Base-by-base conservation (phyloP, 2,113 vertebrate genomes). In the Scalopus aquaticus region DNA sequence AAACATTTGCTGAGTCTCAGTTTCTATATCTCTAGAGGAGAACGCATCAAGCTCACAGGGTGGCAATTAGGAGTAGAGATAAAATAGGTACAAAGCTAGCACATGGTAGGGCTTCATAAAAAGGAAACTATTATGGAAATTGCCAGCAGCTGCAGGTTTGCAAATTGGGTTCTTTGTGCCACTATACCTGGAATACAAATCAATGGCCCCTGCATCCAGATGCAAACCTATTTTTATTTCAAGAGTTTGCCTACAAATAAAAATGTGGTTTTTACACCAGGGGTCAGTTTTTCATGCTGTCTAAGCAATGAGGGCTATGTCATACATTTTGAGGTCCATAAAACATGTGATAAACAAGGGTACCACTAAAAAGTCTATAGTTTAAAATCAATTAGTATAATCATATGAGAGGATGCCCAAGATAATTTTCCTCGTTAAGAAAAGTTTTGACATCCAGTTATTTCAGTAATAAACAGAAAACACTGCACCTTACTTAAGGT, bases 201-300 rank as follows among this genome's bases (percentile, higher is more conserved):
- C 54, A 73, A 79, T 56, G 90, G 54, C 65, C 35, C 32, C 5
- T 87, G 39, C 30, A 30, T 5, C 32, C 19, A 49, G 5, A 35
- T 51, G 82, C 51, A 86, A 95, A 65, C 12, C 35, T 42, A 70
- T 92, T 94, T 90, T 88, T 72, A 82, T 70, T 89, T 78, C 58
- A 73, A 85, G 54, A 94, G 26, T 49, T 19, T 94, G 69, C 11
- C 37, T 88, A 16, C 30, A 76, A 77, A 76, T 76, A 46, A 90
- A 62, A 72, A 90, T 20, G 13, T 69, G 37, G 9, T 6, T 60
- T 95, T 90, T 8, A 90, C n/a, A 62, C 32, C 10, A 91, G 26
- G n/a, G 73, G 10, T 95, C 64, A 51, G 24, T 77, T 82, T 94
- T 87, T 70, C 39, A 35, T 64, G 60, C 39, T 83, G 1, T 58